Evolutionary conservation across 2,888 invertebrate genomes (phyloP), one percentile per base, ranked within the genome.

Genomic region (Lacanobia wlatinum): DNA sequence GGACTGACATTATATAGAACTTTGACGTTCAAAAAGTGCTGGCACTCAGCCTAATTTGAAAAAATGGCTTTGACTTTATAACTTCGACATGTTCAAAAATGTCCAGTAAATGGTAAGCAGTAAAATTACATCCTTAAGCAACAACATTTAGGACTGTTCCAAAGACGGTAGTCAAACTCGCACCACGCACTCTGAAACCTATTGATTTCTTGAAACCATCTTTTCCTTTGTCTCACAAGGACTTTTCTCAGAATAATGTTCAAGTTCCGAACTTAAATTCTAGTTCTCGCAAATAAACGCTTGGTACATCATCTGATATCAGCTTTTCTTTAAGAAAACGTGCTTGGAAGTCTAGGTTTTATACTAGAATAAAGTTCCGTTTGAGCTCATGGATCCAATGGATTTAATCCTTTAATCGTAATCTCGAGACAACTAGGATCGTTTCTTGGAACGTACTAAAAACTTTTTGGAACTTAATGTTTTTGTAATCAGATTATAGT

Each of bases 321-420:
- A 56, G 50, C 28, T 72, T n/a, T 61, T 72, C 79, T 72, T 56
- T 21, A 72, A 53, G 72, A 78, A 60, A 56, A 61, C 61, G 60
- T 72, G 61, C 61, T 75, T 56, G 1, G 10, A 21, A 50, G 12
- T 71, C 60, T 61, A 28, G 40, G 53, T 46, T 55, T 40, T 46
- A 43, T 43, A 75, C 34, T 14, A 7, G 55, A 56, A 34, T 50
- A 38, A 61, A 78, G 38, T 78, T 78, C 28, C 38, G 21, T 75
- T 61, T 61, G 43, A 73, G 73, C 60, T 61, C 48, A 59, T 14
- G 28, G 43, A 72, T 75, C 55, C 43, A 50, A 43, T 43, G 60
- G 56, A 50, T 55, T 38, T 56, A 61, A 73, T 48, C 50, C 78
- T 78, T 28, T 52, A 72, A 73, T 72, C 50, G 60, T 34, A 46